Conservation (phyloP, 2,888 invertebrate species). For the Polyploca ridens region DNA sequence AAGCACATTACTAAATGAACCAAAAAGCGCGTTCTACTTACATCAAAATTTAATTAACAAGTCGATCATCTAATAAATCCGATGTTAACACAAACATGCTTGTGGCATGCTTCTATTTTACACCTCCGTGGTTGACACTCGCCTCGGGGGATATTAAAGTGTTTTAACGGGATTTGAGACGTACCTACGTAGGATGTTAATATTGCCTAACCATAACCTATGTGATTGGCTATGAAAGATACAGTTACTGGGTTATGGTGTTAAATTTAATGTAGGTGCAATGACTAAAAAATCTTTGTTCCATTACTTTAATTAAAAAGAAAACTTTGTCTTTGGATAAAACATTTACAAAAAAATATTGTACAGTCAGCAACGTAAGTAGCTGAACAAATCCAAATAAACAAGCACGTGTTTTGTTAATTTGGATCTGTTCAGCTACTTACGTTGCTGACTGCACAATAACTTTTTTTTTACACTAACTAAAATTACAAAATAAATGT, state of each 20-base stretch:
- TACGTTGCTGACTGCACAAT: too few relatives aligned
- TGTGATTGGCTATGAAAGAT: background rate
- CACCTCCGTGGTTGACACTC: background rate
- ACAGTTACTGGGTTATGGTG: background rate
- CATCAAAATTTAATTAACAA: slow-evolving; percentile 6
- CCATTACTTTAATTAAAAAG: too few relatives aligned
- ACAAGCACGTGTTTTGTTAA: too few relatives aligned
- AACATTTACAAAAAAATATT: too few relatives aligned
- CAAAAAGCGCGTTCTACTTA: background rate
- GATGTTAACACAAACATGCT: slow-evolving; percentile 15
- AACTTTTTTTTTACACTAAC: too few relatives aligned
- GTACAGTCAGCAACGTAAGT: too few relatives aligned
- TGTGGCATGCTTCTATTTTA: background rate
- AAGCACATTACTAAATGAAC: background rate
- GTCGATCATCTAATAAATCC: background rate
- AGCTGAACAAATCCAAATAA: too few relatives aligned
- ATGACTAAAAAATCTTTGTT: too few relatives aligned
- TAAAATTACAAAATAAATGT: too few relatives aligned
- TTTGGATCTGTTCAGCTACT: too few relatives aligned
- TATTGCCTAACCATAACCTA: background rate
- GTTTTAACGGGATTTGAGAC: background rate
- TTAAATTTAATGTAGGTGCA: too few relatives aligned
- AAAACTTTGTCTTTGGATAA: too few relatives aligned
- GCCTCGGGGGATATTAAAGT: slow-evolving; percentile 3
- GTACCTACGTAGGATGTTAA: background rate